phyloP scores from a whole-genome alignment of 2,888 invertebrate genomes.

The Drosophila meridiana region DNA sequence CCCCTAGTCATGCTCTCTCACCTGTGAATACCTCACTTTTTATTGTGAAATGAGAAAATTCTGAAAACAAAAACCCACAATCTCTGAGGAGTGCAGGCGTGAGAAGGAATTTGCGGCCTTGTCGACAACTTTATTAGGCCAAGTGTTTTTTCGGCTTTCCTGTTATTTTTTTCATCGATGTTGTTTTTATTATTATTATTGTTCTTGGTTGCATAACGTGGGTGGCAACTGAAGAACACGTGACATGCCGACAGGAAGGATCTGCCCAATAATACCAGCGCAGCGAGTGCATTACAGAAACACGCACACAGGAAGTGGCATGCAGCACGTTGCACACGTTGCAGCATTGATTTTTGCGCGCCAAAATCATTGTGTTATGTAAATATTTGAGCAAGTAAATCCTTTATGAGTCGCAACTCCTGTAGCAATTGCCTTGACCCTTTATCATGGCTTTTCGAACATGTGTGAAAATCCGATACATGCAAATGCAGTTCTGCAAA shows the following conservation, averaged over 20 bases:
- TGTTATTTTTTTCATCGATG: constrained; percentile 10
- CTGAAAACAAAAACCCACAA: constrained; percentile 1
- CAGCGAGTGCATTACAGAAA: constrained; percentile 14
- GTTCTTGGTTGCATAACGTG: constrained; percentile 55
- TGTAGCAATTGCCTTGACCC: constrained; percentile 64
- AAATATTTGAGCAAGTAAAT: constrained; percentile 50
- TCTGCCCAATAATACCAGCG: constrained; percentile 17
- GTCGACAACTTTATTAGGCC: constrained; percentile 58
- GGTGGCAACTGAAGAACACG: constrained; percentile 66
- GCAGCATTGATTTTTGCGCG: constrained; percentile 66
- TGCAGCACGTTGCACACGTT: constrained; percentile 20
- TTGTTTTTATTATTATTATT: constrained; percentile 11
- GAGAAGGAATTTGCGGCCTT: constrained; percentile 67
- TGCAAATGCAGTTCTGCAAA: constrained; percentile 57
- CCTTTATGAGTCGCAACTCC: constrained; percentile 36
- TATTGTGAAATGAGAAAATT: neutral
- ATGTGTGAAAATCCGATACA: constrained; percentile 49
- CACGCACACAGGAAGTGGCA: constrained; percentile 34
- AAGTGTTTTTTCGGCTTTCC: constrained; percentile 49
- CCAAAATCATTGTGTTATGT: constrained; percentile 62
- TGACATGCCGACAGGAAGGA: constrained; percentile 67
- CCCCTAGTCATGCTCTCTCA: neutral
- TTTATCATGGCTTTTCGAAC: constrained; percentile 35
- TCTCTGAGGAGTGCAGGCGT: constrained; percentile 57
- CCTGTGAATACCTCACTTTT: neutral